Evolutionary conservation across 2,888 invertebrate genomes (phyloP).

Genomic region (Dasysyrphus albostriatus): DNA sequence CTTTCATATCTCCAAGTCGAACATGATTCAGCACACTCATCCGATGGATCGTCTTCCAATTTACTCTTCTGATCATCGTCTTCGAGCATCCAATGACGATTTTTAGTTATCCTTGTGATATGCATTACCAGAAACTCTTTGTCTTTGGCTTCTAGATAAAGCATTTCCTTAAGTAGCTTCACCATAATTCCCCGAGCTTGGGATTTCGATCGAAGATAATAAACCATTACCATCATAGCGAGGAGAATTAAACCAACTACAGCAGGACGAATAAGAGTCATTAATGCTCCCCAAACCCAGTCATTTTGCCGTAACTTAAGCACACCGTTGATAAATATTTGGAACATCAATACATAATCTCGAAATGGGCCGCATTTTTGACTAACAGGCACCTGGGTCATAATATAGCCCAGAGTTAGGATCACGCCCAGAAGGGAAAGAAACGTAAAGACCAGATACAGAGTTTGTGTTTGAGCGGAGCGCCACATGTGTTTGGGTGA

Average conservation of each 20-base stretch:
- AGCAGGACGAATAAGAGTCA: conserved; percentile 86
- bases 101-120: conserved; percentile 86
- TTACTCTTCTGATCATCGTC: conserved; percentile 63
- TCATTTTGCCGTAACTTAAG: conserved; percentile 84
- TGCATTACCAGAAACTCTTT: conserved; percentile 88
- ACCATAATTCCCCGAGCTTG: conserved; percentile 87
- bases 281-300: conserved; percentile 84
- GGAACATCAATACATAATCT: conserved; percentile 85
- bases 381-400: conserved; percentile 86
- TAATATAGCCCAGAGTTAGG: conserved; percentile 87
- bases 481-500: conserved; percentile 88
- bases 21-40: conserved; percentile 81
- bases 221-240: conserved; percentile 86
- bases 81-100: conserved; percentile 82
- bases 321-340: conserved; percentile 86
- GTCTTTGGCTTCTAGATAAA: conserved; percentile 88
- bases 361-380: conserved; percentile 88
- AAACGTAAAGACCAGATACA: conserved; percentile 88
- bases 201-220: conserved; percentile 87
- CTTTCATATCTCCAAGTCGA: conserved; percentile 85
- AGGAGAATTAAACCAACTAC: conserved; percentile 86
- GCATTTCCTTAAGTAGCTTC: conserved; percentile 86
- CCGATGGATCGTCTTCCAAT: conserved; percentile 21
- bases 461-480: conserved; percentile 89
- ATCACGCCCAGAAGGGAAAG: conserved; percentile 87